These are phyloP conservation scores for Lontra canadensis DNA, from an alignment of 2,113 vertebrate genomes.

Conservation along the genomic window DNA sequence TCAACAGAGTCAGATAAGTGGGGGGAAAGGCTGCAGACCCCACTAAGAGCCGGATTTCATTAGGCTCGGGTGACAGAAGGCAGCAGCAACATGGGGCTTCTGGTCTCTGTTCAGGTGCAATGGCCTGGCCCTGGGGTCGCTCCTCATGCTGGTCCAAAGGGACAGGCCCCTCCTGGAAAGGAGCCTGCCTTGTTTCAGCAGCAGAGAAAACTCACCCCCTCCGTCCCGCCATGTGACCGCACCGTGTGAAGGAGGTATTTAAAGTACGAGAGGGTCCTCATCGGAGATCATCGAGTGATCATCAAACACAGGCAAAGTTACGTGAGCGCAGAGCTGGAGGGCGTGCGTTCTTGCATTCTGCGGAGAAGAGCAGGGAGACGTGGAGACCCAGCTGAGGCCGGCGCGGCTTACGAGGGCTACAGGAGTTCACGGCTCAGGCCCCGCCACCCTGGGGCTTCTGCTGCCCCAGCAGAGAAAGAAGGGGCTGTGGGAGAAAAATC, in stretches of 20 bases:
- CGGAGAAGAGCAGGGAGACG: neutral
- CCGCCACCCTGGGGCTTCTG: too few relatives aligned
- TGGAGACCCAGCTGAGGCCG: neutral
- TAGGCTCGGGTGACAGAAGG: neutral
- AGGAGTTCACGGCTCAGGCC: too few relatives aligned
- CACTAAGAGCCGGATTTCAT: too few relatives aligned
- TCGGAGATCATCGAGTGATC: neutral
- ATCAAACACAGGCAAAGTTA: slow-evolving; percentile 44
- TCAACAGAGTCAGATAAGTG: too few relatives aligned
- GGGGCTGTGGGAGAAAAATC: neutral
- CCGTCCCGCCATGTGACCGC: neutral
- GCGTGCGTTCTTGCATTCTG: fast-evolving
- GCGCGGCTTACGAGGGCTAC: neutral
- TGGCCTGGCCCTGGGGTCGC: neutral
- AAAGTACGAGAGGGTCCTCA: neutral
- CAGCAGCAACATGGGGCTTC: neutral
- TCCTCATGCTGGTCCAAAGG: neutral
- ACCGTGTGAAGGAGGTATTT: neutral
- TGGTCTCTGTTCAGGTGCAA: neutral
- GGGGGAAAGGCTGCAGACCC: neutral
- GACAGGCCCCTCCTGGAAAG: neutral
- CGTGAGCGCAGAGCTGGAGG: neutral
- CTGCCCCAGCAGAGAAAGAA: neutral
- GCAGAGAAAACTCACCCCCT: neutral
- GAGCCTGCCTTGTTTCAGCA: neutral